Percentiles rank a stretch among this genome's conserved stretches.
Conservation (phyloP, 2,888 invertebrate genomes). For the Incurvaria masculella region DNA sequence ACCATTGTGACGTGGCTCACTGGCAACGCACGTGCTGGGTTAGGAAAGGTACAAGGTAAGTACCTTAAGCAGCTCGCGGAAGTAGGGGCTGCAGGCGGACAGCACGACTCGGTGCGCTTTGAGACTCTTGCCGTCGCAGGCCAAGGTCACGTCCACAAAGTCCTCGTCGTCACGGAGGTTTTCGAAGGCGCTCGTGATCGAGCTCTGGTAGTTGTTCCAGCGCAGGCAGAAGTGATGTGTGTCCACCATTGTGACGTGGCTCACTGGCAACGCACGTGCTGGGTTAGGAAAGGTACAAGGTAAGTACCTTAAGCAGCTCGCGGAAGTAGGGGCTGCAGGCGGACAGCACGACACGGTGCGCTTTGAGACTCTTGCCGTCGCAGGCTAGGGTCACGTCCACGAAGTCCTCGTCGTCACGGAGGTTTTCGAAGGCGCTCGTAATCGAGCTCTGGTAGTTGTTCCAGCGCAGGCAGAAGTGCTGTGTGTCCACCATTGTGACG, state of each 20-base stretch:
- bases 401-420: conserved; percentile 89
- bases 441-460: conserved; percentile 96
- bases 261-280: conserved; percentile 33
- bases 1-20: conserved; percentile 69
- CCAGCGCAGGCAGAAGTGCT: conserved; percentile 94
- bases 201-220: conserved; percentile 96
- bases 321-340: conserved; percentile 92
- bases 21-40: conserved; percentile 31
- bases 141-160: conserved; percentile 89
- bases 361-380: conserved; percentile 87
- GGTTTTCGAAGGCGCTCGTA: conserved; percentile 89
- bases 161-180: conserved; percentile 89
- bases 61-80: conserved; percentile 88
- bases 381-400: conserved; percentile 91
- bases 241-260: conserved; percentile 79
- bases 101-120: conserved; percentile 88
- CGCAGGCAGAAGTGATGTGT: conserved; percentile 93
- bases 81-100: conserved; percentile 90
- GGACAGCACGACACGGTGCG: conserved; percentile 84
- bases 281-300: too few species aligned
- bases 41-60: neutral
- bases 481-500: conserved; percentile 87
- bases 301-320: conserved; percentile 79
- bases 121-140: conserved; percentile 87
- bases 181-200: conserved; percentile 91